Percentiles rank a stretch among this genome's conserved stretches.
Conservation (phyloP, 2,113 vertebrate genomes). For the Hymenochirus boettgeri region DNA sequence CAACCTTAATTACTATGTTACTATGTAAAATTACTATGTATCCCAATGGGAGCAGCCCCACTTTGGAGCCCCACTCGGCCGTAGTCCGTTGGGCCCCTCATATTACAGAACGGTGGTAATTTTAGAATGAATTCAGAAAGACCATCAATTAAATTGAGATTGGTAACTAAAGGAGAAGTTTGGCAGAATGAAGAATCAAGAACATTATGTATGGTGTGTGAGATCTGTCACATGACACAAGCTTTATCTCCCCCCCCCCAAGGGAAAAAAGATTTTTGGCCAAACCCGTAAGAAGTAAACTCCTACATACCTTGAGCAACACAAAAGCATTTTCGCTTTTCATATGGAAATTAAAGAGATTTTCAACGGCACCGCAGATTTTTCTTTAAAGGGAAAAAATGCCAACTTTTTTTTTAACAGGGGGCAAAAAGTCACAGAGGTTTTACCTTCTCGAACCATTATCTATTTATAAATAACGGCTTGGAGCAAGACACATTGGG, state of each 20-base stretch:
- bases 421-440: slow-evolving; percentile 9
- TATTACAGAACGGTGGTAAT: no score
- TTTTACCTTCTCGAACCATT: not conserved
- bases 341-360: slow-evolving; percentile 27
- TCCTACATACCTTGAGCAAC: not conserved
- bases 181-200: no score
- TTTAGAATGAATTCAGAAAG: no score
- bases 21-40: no score
- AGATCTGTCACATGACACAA: not conserved
- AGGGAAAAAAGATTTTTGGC: slow-evolving; percentile 24
- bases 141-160: no score
- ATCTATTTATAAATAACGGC: not conserved
- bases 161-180: no score
- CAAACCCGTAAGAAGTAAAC: slow-evolving; percentile 13
- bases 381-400: not conserved
- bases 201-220: no score
- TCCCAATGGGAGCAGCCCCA: no score
- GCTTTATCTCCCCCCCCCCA: slow-evolving; percentile 14
- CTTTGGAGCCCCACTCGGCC: no score
- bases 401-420: slow-evolving; percentile 6
- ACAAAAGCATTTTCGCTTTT: slow-evolving; percentile 27
- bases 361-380: slow-evolving; percentile 14
- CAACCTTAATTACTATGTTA: no score
- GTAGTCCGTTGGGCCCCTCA: no score
- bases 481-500: not conserved